Conservation (phyloP, 2,888 invertebrate species). For the Pseudococcus viburni region DNA sequence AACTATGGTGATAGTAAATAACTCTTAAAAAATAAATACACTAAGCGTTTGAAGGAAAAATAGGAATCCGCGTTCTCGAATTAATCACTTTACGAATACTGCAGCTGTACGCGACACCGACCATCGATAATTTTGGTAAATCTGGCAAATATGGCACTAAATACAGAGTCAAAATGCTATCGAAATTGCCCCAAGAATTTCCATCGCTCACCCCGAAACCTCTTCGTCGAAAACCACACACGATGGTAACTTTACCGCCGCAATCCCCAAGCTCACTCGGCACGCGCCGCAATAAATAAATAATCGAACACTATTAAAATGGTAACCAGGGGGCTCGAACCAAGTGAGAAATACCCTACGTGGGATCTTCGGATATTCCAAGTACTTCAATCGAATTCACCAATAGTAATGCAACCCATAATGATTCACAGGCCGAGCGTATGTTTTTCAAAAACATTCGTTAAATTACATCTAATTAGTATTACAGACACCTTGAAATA, state of each 20-base stretch:
- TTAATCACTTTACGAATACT: conserved; percentile 1
- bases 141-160: conserved; percentile 23
- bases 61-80: conserved; percentile 16
- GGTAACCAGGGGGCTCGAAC: conserved; percentile 44
- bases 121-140: neutral
- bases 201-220: neutral
- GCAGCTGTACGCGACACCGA: neutral
- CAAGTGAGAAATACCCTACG: neutral
- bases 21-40: neutral
- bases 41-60: conserved; percentile 20
- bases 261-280: neutral
- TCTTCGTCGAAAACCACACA: neutral
- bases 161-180: conserved; percentile 43
- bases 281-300: neutral
- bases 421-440: neutral
- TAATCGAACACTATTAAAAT: conserved; percentile 38
- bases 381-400: conserved; percentile 8
- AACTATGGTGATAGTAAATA: conserved; percentile 22
- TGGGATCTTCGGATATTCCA: neutral
- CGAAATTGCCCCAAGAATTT: neutral
- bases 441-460: neutral
- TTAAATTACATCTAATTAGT: neutral
- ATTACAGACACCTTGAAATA: neutral
- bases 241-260: conserved; percentile 40
- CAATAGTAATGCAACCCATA: neutral